Evolutionary conservation across 2,888 invertebrate species (phyloP).

Genomic region (Dilophus febrilis): DNA sequence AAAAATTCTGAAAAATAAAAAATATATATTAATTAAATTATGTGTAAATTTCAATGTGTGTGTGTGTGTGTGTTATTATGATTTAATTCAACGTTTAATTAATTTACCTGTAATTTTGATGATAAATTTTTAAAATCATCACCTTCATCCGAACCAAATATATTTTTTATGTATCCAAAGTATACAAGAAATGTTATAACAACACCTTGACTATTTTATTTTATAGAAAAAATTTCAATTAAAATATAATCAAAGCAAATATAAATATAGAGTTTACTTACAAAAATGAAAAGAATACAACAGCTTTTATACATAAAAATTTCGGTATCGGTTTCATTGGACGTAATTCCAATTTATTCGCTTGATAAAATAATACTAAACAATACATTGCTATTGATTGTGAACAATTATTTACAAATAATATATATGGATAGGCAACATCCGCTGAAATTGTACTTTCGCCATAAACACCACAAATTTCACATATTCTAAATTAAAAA

Average conservation of each 20-base stretch:
- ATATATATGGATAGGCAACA: constrained; percentile 79
- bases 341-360: constrained; percentile 61
- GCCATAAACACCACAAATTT: constrained; percentile 67
- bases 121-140: constrained; percentile 57
- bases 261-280: constrained; percentile 37
- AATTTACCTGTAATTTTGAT: constrained; percentile 58
- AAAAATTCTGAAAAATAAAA: constrained; percentile 56
- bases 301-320: constrained; percentile 92
- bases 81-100: constrained; percentile 2
- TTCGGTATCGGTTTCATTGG: constrained; percentile 92
- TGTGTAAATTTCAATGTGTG: neutral
- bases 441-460: constrained; percentile 78
- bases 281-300: constrained; percentile 97
- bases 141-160: constrained; percentile 49
- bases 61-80: too few relatives aligned
- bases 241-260: constrained; percentile 2
- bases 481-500: constrained; percentile 51
- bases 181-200: constrained; percentile 75
- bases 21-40: constrained; percentile 1
- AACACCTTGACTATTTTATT: constrained; percentile 67
- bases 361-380: constrained; percentile 81
- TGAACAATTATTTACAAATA: constrained; percentile 77
- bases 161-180: constrained; percentile 59
- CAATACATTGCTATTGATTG: constrained; percentile 96
- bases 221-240: constrained; percentile 10